Percentiles rank a stretch among this genome's conserved stretches.
These are phyloP conservation scores for Pseudolaguvia tuberculata DNA, from an alignment of 2,113 vertebrate species.

Conservation along the genomic window DNA sequence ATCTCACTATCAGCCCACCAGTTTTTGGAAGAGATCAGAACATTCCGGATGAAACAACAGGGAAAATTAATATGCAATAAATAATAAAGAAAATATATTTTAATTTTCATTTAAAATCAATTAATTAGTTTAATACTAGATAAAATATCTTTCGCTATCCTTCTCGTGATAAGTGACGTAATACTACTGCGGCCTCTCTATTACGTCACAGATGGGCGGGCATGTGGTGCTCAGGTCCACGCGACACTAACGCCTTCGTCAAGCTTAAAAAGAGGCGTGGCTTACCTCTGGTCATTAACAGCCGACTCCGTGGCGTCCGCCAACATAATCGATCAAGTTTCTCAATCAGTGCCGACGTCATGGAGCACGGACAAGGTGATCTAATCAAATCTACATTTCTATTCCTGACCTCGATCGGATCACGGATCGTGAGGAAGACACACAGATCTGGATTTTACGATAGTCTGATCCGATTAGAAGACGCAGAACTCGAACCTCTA, in stretches of 20 bases:
- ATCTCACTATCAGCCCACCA: background rate
- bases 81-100: too few species aligned
- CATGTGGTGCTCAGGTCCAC: background rate
- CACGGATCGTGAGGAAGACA: background rate
- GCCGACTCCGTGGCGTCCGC: background rate
- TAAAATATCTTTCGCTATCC: too few species aligned
- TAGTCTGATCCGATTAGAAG: conserved; percentile 37
- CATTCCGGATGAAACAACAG: too few species aligned
- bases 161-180: too few species aligned
- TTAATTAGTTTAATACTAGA: too few species aligned
- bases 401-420: conserved; percentile 28
- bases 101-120: too few species aligned
- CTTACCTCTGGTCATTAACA: background rate
- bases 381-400: conserved; percentile 32
- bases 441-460: conserved; percentile 20
- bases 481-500: background rate
- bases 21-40: background rate
- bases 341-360: background rate
- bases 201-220: background rate
- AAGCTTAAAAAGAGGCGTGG: background rate
- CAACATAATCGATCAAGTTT: background rate
- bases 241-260: background rate
- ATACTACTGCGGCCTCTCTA: too few species aligned
- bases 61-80: too few species aligned
- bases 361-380: background rate